These are phyloP conservation scores for Megaceryle alcyon DNA, from an alignment of 2,797 vertebrate species.

Conservation along the genomic window DNA sequence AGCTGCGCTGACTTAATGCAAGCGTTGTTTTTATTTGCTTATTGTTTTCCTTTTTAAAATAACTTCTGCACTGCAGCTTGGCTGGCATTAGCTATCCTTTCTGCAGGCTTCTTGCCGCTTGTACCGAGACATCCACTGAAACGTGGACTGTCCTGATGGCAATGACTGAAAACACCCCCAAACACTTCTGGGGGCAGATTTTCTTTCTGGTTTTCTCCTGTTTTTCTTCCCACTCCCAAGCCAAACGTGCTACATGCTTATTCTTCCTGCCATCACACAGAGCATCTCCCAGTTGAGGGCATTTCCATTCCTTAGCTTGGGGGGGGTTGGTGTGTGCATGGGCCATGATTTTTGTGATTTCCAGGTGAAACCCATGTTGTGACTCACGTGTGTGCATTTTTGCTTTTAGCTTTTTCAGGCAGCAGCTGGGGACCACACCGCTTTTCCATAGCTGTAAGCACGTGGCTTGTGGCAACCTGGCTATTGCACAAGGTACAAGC, in stretches of 20 bases:
- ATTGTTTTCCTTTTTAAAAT: background rate
- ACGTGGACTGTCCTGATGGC: background rate
- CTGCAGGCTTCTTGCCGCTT: background rate
- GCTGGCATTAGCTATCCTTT: background rate
- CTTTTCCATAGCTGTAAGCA: constrained; percentile 19
- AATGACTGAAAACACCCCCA: background rate
- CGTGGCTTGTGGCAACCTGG: constrained; percentile 24
- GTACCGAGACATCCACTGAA: background rate
- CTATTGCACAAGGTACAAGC: constrained; percentile 46
- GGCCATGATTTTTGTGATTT: background rate
- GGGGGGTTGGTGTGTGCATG: background rate
- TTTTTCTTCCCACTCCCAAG: background rate
- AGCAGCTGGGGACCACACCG: background rate
- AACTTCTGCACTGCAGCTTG: background rate
- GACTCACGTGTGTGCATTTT: background rate
- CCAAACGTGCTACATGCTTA: background rate
- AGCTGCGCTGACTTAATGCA: background rate
- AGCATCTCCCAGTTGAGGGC: background rate
- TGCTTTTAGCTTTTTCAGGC: background rate
- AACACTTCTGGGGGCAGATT: background rate
- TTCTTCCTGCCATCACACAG: background rate
- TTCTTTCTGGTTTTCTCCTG: background rate
- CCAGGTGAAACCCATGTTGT: background rate
- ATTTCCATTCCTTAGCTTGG: background rate
- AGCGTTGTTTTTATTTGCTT: background rate